phyloP scores from a whole-genome alignment of 2,797 vertebrate species.

The Manis pentadactyla region DNA sequence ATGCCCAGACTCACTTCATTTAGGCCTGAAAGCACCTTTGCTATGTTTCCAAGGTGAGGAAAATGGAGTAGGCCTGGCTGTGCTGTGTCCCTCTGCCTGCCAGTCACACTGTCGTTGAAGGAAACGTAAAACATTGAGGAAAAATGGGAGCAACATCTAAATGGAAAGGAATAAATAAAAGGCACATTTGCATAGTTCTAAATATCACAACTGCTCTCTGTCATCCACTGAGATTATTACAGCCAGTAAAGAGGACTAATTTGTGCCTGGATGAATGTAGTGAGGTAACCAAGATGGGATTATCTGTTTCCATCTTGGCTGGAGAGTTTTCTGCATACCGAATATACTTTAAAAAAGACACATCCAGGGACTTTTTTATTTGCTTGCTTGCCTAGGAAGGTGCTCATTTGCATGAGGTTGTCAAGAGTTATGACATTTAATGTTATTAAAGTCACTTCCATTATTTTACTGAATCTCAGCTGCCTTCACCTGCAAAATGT shows the following conservation, averaged over 20 bases:
- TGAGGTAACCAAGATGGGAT: neutral
- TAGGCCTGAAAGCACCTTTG: constrained; percentile 85
- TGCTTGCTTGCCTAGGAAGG: constrained; percentile 50
- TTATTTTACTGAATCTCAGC: constrained; percentile 72
- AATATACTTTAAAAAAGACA: constrained; percentile 60
- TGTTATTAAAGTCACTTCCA: constrained; percentile 83
- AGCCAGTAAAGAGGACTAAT: neutral
- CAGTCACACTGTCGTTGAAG: neutral
- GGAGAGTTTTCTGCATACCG: constrained; percentile 52
- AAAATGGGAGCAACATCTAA: neutral
- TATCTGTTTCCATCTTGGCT: constrained; percentile 35
- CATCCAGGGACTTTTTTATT: neutral
- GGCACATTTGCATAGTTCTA: neutral
- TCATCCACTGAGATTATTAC: neutral
- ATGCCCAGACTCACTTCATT: constrained; percentile 84
- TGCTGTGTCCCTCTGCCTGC: constrained; percentile 53
- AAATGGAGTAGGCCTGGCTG: constrained; percentile 64
- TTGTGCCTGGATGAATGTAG: neutral
- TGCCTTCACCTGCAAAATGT: constrained; percentile 74
- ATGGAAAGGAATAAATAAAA: neutral
- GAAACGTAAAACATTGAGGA: constrained; percentile 28
- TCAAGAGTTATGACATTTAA: constrained; percentile 83
- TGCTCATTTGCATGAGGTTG: constrained; percentile 84
- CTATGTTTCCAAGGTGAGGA: constrained; percentile 73
- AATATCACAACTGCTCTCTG: neutral